Conservation (phyloP, 1,140 invertebrate species). For the Drosophila pachea region DNA sequence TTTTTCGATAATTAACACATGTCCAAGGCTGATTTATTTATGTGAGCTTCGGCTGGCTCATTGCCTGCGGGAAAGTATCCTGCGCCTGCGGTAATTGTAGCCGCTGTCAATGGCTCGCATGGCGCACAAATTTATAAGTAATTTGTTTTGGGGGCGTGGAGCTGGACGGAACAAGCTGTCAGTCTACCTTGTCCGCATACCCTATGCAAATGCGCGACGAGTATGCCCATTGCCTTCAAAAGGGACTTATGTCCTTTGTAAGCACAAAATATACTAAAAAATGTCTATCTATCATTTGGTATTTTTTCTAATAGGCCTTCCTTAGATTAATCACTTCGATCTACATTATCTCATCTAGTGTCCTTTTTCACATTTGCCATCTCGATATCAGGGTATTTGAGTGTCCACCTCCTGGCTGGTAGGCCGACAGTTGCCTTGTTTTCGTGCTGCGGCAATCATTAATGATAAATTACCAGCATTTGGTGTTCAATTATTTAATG, state of each 20-base stretch:
- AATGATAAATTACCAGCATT: conserved; percentile 66
- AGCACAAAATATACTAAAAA: no score
- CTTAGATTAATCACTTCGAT: no score
- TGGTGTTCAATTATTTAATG: conserved; percentile 73
- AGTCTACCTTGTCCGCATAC: conserved; percentile 30
- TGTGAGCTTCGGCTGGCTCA: conserved; percentile 23
- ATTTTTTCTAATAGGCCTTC: no score
- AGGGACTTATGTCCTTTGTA: no score
- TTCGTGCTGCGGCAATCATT: conserved; percentile 54
- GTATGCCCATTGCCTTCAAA: neutral
- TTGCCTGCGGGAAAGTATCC: conserved; percentile 19
- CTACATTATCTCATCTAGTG: no score
- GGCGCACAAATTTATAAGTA: conserved; percentile 65
- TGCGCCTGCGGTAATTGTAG: conserved; percentile 59
- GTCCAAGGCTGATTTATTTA: conserved; percentile 71
- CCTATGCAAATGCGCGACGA: neutral
- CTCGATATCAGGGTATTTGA: conserved; percentile 3
- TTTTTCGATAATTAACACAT: conserved; percentile 55
- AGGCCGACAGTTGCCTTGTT: neutral
- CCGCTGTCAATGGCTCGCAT: conserved; percentile 67
- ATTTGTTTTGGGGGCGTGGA: conserved; percentile 28
- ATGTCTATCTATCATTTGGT: no score
- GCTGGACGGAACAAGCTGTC: conserved; percentile 7
- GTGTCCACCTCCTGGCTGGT: neutral
- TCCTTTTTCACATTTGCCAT: no score